A percentile compares a stretch with the other conserved stretches of the same genome.
Evolutionary conservation across 2,797 vertebrate species (phyloP).

Genomic region (Pampus argenteus): DNA sequence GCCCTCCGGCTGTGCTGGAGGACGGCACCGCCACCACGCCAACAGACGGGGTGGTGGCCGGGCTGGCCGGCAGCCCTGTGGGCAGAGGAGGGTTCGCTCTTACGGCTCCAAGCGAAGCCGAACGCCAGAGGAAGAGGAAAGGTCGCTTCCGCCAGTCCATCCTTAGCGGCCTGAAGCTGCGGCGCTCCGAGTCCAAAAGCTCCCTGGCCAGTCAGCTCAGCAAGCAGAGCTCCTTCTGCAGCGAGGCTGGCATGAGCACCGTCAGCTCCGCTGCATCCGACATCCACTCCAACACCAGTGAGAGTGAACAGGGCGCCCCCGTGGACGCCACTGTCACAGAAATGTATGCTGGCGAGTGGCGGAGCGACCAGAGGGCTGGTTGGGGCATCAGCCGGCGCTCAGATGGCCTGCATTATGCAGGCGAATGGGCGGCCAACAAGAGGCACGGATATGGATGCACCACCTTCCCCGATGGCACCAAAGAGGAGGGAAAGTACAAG

Average conservation of each 20-base stretch:
- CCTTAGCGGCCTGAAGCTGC: constrained; percentile 95
- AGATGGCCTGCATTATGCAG: constrained; percentile 93
- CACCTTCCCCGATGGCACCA: constrained; percentile 96
- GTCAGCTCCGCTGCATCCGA: constrained; percentile 97
- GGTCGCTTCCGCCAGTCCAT: constrained; percentile 97
- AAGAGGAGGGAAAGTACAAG: constrained; percentile 99
- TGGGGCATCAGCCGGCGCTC: constrained; percentile 95
- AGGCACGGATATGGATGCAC: constrained; percentile 97
- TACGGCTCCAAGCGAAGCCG: constrained; percentile 92
- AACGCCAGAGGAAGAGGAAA: constrained; percentile 94
- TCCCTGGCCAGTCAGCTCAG: constrained; percentile 98
- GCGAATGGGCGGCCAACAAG: constrained; percentile 95
- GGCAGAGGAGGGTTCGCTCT: constrained; percentile 96
- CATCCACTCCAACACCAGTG: constrained; percentile 96
- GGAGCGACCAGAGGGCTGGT: constrained; percentile 93
- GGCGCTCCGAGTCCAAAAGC: constrained; percentile 97
- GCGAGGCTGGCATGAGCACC: constrained; percentile 97
- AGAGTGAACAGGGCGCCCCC: constrained; percentile 90
- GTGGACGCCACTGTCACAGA: constrained; percentile 97
- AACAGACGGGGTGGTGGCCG: constrained; percentile 82
- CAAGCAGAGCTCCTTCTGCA: constrained; percentile 99
- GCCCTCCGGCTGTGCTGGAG: constrained; percentile 86
- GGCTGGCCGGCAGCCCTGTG: constrained; percentile 87
- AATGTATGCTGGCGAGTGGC: constrained; percentile 96
- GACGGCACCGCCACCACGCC: constrained; percentile 78